Evolutionary conservation across 2,888 invertebrate species (phyloP), one percentile per base, ranked within the genome.

Genomic region (Cecidostiba fungosa): DNA sequence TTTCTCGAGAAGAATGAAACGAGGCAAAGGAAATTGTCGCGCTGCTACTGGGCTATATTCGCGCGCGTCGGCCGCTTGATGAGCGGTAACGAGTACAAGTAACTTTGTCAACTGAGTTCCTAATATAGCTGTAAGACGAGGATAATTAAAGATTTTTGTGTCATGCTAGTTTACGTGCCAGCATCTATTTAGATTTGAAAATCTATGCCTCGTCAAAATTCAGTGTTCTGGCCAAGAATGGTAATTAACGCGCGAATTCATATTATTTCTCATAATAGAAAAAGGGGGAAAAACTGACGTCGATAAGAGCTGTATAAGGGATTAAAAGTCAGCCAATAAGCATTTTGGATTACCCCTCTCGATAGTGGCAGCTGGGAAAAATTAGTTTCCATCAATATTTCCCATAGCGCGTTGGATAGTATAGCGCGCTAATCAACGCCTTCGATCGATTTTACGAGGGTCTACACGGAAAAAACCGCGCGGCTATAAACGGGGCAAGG

Each of bases 1-100:
- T 86, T 86, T 86, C 69, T 81, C 69, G 66, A 77, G 81, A 84
- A 84, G 86, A 84, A 84, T 84, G 84, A 81, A 86, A 83, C 70
- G 79, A 59, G 32, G 77, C 50, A 39, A 72, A 77, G 74, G 79
- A 80, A 86, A 79, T 80, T 86, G 76, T 70, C 69, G 29, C 23
- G 26, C n/a, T n/a, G 26, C n/a, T 72, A 14, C 23, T 29, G 29
- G 2, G 29, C 66, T 66, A 29, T 66, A 66, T 26, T 10, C 66
- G 73, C 16, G 5, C 23, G 47, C 50, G 77, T 3, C n/a, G 39
- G 43, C 54, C 50, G 32, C 76, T 79, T 82, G 82, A 76, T 79
- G 78, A 82, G 78, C 82, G 69, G 76, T 80, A 86, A 86, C 81
- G 82, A 84, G 81, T 59, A 29, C 76, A 54, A 80, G 82, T 77